These are phyloP conservation scores for Bombus pascuorum DNA, from an alignment of 1,140 invertebrate genomes.

Conservation along the genomic window DNA sequence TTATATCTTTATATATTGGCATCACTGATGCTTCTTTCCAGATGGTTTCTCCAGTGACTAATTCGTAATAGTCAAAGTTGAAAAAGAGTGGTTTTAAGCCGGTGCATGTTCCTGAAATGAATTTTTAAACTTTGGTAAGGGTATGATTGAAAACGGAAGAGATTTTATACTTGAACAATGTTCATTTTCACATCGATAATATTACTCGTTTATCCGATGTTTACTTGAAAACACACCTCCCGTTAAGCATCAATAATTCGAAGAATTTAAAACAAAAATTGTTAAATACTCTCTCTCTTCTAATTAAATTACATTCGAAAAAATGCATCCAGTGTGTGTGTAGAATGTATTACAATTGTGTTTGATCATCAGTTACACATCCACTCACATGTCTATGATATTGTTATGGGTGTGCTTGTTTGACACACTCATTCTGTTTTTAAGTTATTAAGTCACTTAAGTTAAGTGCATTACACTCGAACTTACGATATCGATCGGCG, in stretches of 20 bases:
- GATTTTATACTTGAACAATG: constrained; percentile 6
- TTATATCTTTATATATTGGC: constrained; percentile 38
- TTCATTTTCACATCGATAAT: constrained; percentile 26
- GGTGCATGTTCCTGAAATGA: constrained; percentile 49
- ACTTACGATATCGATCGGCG: constrained; percentile 21
- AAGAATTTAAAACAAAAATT: neutral
- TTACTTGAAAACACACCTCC: constrained; percentile 38
- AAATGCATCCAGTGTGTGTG: neutral
- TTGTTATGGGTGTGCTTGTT: constrained; percentile 31
- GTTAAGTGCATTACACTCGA: neutral
- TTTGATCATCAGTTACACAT: constrained; percentile 14
- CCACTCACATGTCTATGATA: constrained; percentile 18
- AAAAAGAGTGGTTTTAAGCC: constrained; percentile 38
- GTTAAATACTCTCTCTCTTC: neutral
- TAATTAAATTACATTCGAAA: neutral
- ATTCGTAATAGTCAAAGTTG: constrained; percentile 44
- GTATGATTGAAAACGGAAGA: neutral
- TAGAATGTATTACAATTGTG: constrained; percentile 7
- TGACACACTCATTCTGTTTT: constrained; percentile 24
- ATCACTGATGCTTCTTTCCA: constrained; percentile 63
- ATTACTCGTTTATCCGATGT: constrained; percentile 28
- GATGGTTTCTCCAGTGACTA: constrained; percentile 65
- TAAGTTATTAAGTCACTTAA: constrained; percentile 19
- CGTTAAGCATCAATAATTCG: constrained; percentile 35
- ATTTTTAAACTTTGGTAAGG: constrained; percentile 56